Evolutionary conservation across 2,888 invertebrate genomes (phyloP).

Genomic region (Aphidius colemani): DNA sequence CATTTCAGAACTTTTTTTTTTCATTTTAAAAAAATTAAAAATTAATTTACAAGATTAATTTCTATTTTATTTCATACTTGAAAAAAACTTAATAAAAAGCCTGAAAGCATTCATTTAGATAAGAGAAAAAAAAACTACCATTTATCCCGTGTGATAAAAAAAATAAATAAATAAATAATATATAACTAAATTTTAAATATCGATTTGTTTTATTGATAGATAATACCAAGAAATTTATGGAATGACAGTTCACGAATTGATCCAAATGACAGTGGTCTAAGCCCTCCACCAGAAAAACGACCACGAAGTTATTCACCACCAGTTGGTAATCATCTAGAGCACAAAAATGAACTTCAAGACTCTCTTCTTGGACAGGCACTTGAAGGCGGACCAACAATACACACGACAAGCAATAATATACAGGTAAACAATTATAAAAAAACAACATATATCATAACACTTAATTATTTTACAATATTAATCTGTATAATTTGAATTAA

Average conservation of each 20-base stretch:
- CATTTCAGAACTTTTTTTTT: no score
- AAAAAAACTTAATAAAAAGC: no score
- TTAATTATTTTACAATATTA: background rate
- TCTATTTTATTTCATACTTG: no score
- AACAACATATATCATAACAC: background rate
- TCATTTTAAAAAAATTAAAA: no score
- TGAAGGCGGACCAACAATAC: constrained; percentile 73
- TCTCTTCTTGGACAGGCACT: constrained; percentile 78
- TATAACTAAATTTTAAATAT: no score
- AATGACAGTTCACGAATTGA: constrained; percentile 65
- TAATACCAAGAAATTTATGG: constrained; percentile 69
- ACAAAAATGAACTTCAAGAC: constrained; percentile 69
- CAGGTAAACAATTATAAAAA: constrained; percentile 52
- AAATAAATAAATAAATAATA: no score
- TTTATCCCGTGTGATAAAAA: no score
- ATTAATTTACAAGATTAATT: no score
- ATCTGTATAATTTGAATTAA: constrained; percentile 1
- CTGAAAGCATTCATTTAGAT: no score
- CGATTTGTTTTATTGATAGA: constrained; percentile 49
- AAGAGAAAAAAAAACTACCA: no score
- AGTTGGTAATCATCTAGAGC: constrained; percentile 53
- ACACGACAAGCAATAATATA: constrained; percentile 60
- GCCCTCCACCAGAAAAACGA: constrained; percentile 64
- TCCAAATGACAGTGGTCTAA: constrained; percentile 61
- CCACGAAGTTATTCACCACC: constrained; percentile 57